Percentiles rank a stretch among this genome's conserved stretches.
Evolutionary conservation across 2,797 vertebrate species (phyloP).

Genomic region (Rousettus madagascariensis): DNA sequence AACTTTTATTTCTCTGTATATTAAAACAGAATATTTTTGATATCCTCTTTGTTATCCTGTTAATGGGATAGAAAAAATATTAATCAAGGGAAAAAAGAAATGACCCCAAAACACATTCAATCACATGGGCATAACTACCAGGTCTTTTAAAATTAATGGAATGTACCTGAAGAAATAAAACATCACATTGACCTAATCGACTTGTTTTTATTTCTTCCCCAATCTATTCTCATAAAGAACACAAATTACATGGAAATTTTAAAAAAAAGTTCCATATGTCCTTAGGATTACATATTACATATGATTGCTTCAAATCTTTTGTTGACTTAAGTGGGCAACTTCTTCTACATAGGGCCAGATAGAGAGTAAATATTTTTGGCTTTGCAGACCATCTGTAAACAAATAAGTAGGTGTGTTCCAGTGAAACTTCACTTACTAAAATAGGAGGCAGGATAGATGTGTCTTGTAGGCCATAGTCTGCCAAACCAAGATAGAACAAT

Average conservation of each 20-base stretch:
- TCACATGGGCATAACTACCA: not conserved
- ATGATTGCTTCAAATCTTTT: not conserved
- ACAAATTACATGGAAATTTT: slow-evolving; percentile 18
- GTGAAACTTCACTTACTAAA: slow-evolving; percentile 42
- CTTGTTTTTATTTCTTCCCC: not conserved
- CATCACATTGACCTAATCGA: slow-evolving; percentile 21
- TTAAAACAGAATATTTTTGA: slow-evolving; percentile 48
- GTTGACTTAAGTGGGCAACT: not conserved
- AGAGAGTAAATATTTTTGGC: not conserved
- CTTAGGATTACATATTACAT: slow-evolving; percentile 39
- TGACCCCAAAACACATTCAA: not conserved
- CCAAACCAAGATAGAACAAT: not conserved
- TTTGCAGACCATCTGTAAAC: not conserved
- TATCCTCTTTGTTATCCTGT: slow-evolving; percentile 50
- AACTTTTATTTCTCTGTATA: slow-evolving; percentile 64
- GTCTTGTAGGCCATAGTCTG: not conserved
- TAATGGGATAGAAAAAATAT: slow-evolving; percentile 10
- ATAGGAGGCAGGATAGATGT: not conserved
- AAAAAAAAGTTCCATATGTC: not conserved
- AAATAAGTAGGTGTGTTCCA: not conserved
- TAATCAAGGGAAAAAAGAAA: slow-evolving; percentile 41
- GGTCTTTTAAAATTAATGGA: slow-evolving; percentile 12
- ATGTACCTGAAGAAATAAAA: not conserved
- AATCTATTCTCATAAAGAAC: not conserved
- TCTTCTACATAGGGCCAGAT: not conserved